Percentiles rank a stretch among this genome's conserved stretches.
Conservation (phyloP, 2,113 vertebrate species). For the Eudorcas thomsonii region DNA sequence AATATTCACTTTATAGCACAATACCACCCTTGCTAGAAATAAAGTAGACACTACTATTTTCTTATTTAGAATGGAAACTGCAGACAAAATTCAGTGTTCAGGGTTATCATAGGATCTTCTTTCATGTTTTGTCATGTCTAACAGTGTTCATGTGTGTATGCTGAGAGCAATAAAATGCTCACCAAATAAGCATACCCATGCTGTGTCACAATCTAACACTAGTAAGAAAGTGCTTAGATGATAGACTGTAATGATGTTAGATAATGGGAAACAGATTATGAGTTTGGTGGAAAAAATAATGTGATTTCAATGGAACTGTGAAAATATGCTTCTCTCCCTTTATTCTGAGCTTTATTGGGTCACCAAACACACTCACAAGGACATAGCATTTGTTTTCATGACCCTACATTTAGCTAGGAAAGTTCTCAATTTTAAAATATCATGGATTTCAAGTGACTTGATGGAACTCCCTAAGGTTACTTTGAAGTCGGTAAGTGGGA, state of each 20-base stretch:
- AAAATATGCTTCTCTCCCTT: neutral
- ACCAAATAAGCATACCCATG: neutral
- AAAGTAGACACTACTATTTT: neutral
- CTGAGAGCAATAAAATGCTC: neutral
- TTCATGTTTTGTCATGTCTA: neutral
- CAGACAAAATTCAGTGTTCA: neutral
- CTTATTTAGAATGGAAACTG: neutral
- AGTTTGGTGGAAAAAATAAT: neutral
- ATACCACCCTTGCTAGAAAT: neutral
- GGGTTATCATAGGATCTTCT: neutral
- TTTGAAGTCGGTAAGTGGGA: constrained; percentile 40
- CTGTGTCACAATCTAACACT: neutral
- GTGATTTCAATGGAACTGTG: neutral
- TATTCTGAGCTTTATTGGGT: neutral
- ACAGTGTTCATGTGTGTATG: neutral
- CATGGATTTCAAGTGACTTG: constrained; percentile 42
- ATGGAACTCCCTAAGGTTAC: neutral
- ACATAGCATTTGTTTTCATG: neutral
- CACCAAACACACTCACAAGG: neutral
- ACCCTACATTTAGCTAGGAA: neutral
- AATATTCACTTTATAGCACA: neutral
- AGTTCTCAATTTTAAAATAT: constrained; percentile 16
- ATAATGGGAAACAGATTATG: neutral
- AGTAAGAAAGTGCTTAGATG: neutral
- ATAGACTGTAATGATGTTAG: neutral